These are phyloP conservation scores for Vespertilio murinus DNA, from an alignment of 2,797 vertebrate genomes.

Conservation along the genomic window DNA sequence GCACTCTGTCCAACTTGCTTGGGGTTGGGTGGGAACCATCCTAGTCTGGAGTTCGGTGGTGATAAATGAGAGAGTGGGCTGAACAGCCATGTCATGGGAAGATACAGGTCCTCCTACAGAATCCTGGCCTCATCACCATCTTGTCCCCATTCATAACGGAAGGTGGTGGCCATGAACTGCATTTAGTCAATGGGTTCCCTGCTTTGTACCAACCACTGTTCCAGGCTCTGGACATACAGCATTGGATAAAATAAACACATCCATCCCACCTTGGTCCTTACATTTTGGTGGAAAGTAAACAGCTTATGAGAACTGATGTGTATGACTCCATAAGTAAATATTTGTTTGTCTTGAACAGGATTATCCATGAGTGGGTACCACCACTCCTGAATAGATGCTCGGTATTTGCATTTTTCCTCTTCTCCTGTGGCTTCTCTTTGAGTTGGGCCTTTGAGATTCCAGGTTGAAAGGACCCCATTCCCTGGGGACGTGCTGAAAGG, in stretches of 20 bases:
- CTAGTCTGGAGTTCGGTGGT: neutral
- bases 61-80: neutral
- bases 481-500: neutral
- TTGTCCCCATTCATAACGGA: neutral
- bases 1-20: neutral
- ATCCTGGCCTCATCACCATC: neutral
- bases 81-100: neutral
- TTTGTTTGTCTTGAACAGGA: neutral
- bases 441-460: neutral
- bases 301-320: neutral
- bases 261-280: neutral
- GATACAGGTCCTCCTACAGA: neutral
- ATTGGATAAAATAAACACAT: neutral
- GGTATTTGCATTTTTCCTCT: neutral
- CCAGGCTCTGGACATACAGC: neutral
- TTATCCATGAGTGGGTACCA: neutral
- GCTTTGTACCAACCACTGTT: neutral
- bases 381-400: neutral
- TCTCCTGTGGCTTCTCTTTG: neutral
- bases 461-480: neutral
- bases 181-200: neutral
- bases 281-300: neutral
- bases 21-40: neutral
- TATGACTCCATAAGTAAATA: neutral
- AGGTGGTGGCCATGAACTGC: neutral